Evolutionary conservation across 2,888 invertebrate species (phyloP), one percentile per base, ranked within the genome.

Genomic region (Chloroclysta siterata): DNA sequence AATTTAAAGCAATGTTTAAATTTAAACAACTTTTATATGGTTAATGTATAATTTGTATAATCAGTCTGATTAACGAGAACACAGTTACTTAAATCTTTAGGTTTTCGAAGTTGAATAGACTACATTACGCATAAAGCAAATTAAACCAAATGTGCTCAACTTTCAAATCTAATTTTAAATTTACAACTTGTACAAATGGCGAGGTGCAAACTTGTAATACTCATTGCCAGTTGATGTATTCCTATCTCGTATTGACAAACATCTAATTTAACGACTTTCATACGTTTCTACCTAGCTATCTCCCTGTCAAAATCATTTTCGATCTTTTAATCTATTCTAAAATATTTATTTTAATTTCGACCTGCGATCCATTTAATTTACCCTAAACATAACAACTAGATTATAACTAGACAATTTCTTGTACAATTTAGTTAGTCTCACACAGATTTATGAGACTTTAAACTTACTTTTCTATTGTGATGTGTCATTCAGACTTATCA

Each of bases 351-450:
- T 46, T 42, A 57, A 51, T 58, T 61, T 65, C 65, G 65, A 61
- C 65, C 65, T 61, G 65, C 65, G 65, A 65, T 58, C 58, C 51
- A n/a, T 50, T 53, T 48, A 46, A 44, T 55, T 63, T 70, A 72
- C 7, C 48, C 53, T 63, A 60, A 54, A 53, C 50, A 48, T 58
- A 39, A 36, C 44, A 17, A 46, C 46, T 46, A 46, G 11, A 15
- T 66, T 56, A 36, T 46, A 57, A 62, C 62, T 68, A 62, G 57
- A 60, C 65, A 53, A 52, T 61, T 59, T 58, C 15, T 47, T 52
- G 39, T 33, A 55, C 44, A 53, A 47, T 15, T 52, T 44, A 42
- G 10, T 22, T 15, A 17, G 10, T 41, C 14, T 50, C 10, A 8
- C 36, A 33, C 0, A 11, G 36, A 39, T 11, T 39, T 36, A 36